Conservation (phyloP, 2,113 vertebrate species). For the Oriolus oriolus region DNA sequence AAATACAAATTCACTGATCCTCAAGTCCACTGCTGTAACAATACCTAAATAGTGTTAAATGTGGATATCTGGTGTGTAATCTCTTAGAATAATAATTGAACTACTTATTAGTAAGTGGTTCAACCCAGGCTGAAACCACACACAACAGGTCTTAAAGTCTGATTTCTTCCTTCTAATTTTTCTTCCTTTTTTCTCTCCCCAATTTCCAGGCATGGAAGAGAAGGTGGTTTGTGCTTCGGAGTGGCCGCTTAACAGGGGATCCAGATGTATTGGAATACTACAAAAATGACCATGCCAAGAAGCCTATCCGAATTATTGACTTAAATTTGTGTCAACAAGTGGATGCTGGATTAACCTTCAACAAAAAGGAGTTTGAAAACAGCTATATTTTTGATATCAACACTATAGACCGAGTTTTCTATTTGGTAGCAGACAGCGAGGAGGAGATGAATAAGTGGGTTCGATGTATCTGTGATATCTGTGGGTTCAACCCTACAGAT, state of each 20-base stretch:
- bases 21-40: background rate
- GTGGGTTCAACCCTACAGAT: conserved; percentile 98
- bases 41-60: background rate
- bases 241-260: conserved; percentile 93
- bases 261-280: conserved; percentile 98
- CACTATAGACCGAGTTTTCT: conserved; percentile 96
- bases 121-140: background rate
- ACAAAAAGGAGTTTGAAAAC: conserved; percentile 98
- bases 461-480: conserved; percentile 97
- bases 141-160: background rate
- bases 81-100: background rate
- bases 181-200: background rate
- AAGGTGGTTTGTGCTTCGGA: conserved; percentile 97
- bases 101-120: background rate
- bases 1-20: background rate
- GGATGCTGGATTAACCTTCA: conserved; percentile 94
- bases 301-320: conserved; percentile 98
- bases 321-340: conserved; percentile 99
- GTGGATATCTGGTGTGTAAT: background rate
- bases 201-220: conserved; percentile 96
- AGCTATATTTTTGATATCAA: conserved; percentile 99
- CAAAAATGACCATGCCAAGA: conserved; percentile 98
- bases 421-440: conserved; percentile 96
- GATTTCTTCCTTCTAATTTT: background rate
- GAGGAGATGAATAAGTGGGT: conserved; percentile 99